Evolutionary conservation across 2,113 vertebrate species (phyloP).

Genomic region (Vidua chalybeata): DNA sequence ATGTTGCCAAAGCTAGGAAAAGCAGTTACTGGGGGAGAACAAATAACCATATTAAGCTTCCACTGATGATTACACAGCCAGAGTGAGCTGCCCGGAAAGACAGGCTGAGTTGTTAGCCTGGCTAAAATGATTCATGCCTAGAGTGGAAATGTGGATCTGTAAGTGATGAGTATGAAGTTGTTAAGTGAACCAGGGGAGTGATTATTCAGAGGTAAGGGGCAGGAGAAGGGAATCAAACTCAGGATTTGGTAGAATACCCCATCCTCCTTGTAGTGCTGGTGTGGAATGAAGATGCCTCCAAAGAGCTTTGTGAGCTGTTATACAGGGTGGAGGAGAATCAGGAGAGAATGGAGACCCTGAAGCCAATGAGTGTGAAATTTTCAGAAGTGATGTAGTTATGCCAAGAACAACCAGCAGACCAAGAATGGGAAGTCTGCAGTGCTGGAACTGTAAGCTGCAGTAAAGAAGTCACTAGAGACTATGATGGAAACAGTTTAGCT

Average conservation of each 20-base stretch:
- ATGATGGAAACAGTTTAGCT: background rate
- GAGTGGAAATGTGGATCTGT: background rate
- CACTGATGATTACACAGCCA: background rate
- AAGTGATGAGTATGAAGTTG: background rate
- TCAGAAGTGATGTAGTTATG: background rate
- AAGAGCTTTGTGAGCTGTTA: background rate
- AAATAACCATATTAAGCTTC: background rate
- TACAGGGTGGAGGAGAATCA: background rate
- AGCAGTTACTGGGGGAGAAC: background rate
- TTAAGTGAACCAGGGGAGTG: background rate
- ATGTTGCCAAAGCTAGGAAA: background rate
- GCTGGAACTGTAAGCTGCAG: background rate
- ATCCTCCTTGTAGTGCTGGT: background rate
- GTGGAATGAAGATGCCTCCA: background rate
- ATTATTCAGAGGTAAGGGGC: background rate
- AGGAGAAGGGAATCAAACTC: background rate
- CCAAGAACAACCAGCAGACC: background rate
- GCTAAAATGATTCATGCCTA: slow-evolving; percentile 16
- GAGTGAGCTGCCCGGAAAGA: background rate
- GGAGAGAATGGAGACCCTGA: background rate
- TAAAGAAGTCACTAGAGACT: background rate
- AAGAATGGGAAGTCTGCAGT: background rate
- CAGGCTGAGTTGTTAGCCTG: background rate
- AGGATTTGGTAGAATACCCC: background rate
- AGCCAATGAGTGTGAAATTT: background rate